Evolutionary conservation across 2,888 invertebrate genomes (phyloP).

Genomic region (Perdita meconis): DNA sequence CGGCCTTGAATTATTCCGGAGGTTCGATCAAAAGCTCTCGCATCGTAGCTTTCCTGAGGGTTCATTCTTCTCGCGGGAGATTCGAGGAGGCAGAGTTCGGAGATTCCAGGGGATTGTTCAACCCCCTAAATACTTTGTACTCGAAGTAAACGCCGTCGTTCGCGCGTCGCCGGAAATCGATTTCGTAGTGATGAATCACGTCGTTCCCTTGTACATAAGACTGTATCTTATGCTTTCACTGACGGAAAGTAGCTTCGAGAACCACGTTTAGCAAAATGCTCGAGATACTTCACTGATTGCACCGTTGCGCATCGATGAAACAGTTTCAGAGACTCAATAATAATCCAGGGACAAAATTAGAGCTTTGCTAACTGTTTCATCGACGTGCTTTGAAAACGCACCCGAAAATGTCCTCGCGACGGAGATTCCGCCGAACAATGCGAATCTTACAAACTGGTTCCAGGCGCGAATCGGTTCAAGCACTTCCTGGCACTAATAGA

Average conservation of each 20-base stretch:
- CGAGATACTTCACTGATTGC: constrained; percentile 57
- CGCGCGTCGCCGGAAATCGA: constrained; percentile 38
- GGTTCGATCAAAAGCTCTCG: too few relatives aligned
- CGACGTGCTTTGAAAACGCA: constrained; percentile 10
- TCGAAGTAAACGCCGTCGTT: too few relatives aligned
- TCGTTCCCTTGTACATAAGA: constrained; percentile 61
- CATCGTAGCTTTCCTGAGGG: too few relatives aligned
- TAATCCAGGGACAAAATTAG: background rate
- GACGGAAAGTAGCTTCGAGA: constrained; percentile 53
- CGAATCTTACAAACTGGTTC: background rate
- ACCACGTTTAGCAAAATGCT: constrained; percentile 60
- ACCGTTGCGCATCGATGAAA: constrained; percentile 30
- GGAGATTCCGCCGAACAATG: background rate
- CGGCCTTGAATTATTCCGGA: too few relatives aligned
- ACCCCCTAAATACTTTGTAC: too few relatives aligned
- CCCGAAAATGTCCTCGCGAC: constrained; percentile 22
- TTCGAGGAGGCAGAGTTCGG: too few relatives aligned
- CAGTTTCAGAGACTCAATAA: background rate
- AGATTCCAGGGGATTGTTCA: too few relatives aligned
- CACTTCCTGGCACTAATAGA: too few relatives aligned
- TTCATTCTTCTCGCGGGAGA: too few relatives aligned
- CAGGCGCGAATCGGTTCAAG: background rate
- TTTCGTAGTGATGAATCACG: constrained; percentile 20
- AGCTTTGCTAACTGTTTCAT: constrained; percentile 14
- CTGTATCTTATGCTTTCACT: constrained; percentile 51